phyloP scores from a whole-genome alignment of 2,797 vertebrate genomes.

The Centropyge bicolor region DNA sequence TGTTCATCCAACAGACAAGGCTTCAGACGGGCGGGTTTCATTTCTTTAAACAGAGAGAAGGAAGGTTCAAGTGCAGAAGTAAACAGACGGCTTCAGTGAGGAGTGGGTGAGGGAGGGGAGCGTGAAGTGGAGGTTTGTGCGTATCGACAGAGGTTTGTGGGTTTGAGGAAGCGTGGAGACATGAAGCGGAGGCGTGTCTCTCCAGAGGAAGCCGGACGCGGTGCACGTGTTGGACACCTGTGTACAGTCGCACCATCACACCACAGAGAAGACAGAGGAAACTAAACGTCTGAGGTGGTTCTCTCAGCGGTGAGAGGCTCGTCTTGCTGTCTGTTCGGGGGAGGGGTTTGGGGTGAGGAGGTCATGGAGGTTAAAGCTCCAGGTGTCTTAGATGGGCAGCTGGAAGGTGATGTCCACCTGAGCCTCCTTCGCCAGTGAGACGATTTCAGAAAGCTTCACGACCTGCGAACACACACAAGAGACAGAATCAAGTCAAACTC shows the following conservation, averaged over 20 bases:
- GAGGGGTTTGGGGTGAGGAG: background rate
- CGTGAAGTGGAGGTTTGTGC: conserved; percentile 58
- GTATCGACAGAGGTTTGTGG: conserved; percentile 35
- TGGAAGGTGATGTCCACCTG: conserved; percentile 99
- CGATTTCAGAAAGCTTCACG: conserved; percentile 98
- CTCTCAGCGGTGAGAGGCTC: conserved; percentile 25
- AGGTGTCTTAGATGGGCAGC: conserved; percentile 90
- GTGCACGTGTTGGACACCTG: background rate
- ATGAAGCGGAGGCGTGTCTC: background rate
- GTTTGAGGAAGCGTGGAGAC: conserved; percentile 1
- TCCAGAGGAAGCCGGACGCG: too few relatives aligned
- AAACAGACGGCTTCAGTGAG: conserved; percentile 4
- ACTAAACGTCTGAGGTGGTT: conserved; percentile 52
- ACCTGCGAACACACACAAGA: conserved; percentile 83
- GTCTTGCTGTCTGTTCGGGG: conserved; percentile 17
- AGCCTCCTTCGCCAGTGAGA: conserved; percentile 94
- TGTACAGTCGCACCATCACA: conserved; percentile 29
- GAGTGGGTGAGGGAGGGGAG: background rate
- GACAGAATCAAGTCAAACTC: background rate
- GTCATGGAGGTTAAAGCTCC: background rate
- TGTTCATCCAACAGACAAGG: background rate
- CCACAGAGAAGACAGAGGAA: conserved; percentile 45
- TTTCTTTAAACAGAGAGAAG: background rate
- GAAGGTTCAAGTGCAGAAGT: conserved; percentile 2
- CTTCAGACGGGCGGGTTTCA: background rate